Conservation (phyloP, 2,888 invertebrate species). For the Callyntrura guangdongensis region DNA sequence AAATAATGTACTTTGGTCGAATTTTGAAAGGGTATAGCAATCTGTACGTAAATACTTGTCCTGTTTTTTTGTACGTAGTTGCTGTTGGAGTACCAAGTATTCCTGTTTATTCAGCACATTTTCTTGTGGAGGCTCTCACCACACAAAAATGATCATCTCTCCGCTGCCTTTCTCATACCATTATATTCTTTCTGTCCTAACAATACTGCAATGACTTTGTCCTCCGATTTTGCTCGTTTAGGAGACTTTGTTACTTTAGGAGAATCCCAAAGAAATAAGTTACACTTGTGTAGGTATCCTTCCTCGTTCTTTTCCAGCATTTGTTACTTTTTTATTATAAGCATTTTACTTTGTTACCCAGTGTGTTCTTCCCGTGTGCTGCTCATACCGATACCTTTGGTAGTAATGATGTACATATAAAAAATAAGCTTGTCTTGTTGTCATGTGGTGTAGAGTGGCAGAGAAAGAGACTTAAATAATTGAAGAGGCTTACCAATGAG, state of each 20-base stretch:
- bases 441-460: background rate
- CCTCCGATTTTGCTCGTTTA: too few species aligned
- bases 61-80: background rate
- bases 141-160: too few species aligned
- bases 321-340: too few species aligned
- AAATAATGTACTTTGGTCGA: background rate
- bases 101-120: too few species aligned
- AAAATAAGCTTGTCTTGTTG: background rate
- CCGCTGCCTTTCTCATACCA: too few species aligned
- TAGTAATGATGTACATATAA: background rate
- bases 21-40: background rate
- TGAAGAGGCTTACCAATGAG: background rate
- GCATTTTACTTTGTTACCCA: constrained; percentile 1
- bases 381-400: background rate
- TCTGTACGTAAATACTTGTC: background rate
- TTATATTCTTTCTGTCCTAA: too few species aligned
- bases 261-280: too few species aligned
- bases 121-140: too few species aligned
- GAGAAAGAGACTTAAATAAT: background rate
- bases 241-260: too few species aligned
- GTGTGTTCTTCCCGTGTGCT: background rate
- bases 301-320: too few species aligned
- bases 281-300: too few species aligned
- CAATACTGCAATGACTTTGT: too few species aligned
- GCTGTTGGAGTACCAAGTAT: background rate